Base-by-base conservation (phyloP, 2,113 vertebrate species). In the Australoheros scitulus region DNA sequence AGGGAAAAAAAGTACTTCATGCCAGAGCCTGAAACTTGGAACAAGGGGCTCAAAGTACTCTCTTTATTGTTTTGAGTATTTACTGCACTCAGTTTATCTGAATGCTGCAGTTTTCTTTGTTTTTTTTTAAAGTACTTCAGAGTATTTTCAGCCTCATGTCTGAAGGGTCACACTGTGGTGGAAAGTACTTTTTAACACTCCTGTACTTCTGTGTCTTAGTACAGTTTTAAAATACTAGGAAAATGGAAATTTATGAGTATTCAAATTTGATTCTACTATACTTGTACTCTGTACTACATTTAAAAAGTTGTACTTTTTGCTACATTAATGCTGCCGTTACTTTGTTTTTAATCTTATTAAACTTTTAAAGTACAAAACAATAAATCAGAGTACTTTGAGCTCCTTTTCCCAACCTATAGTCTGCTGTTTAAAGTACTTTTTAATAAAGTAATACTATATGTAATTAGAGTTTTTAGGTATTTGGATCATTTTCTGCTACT, bases 1-100 rank as follows among this genome's bases (percentile, higher is more conserved):
- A 52, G 0, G 0, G 18, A 17, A 29, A 13, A 20, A 68, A 70
- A 20, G 64, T 50, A 70, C 41, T 70, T 50, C 24, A 50, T 1
- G 9, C 41, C 64, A 70, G 24, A 70, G 15, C 41, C 41, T 47
- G 64, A 70, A 70, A 18, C 41, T 50, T 43, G 26, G 64, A 2
- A 26, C 64, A 50, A 8, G 64, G 18, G 47, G 14, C 3, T 68
- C 11, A 29, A 70, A 50, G 20, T 70, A 70, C 24, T 70, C 10
- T 1, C 5, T 52, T 72, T 52, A 13, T 0, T 72, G 0, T 20
- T 72, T 50, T 17, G 47, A 6, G 14, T 52, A 52, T 70, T 70
- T 68, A 70, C 65, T 50, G 15, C 20, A 11, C 22, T 68, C 41
- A 29, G 41, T 24, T 50, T 24, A 50, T 70, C 22, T 70, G 22